Evolutionary conservation across 2,888 invertebrate species (phyloP).

Genomic region (Patella depressa): DNA sequence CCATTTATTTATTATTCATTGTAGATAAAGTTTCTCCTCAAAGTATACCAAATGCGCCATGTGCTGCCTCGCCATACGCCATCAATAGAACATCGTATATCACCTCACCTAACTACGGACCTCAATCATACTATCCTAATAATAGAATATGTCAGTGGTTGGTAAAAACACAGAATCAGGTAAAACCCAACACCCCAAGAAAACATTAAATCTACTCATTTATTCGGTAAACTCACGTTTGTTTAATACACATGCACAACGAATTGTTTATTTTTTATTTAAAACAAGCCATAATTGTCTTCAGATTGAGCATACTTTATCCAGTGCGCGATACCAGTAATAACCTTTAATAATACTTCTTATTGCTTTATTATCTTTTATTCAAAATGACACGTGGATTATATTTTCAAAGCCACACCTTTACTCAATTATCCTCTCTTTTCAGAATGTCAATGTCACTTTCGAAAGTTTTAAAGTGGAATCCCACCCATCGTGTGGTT

Average conservation of each 20-base stretch:
- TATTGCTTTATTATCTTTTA: neutral
- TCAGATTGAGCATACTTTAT: too few relatives aligned
- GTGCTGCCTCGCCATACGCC: neutral
- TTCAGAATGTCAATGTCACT: conserved; percentile 26
- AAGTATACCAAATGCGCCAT: conserved; percentile 2
- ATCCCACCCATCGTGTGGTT: conserved; percentile 22
- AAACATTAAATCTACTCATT: too few relatives aligned
- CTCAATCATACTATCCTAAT: conserved; percentile 23
- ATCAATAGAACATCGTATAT: conserved; percentile 5
- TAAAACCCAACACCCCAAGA: too few relatives aligned
- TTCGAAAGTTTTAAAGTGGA: conserved; percentile 33
- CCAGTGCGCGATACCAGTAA: too few relatives aligned
- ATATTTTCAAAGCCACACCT: neutral
- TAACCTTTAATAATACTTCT: too few relatives aligned
- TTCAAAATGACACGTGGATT: neutral
- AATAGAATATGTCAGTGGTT: conserved; percentile 30
- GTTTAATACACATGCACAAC: too few relatives aligned
- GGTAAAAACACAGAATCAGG: too few relatives aligned
- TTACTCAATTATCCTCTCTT: neutral
- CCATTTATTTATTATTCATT: neutral
- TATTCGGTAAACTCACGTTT: too few relatives aligned
- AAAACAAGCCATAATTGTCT: too few relatives aligned
- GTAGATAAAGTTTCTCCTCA: neutral
- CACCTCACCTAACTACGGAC: conserved; percentile 19
- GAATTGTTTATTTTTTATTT: too few relatives aligned